These are phyloP conservation scores for Metacarcinus magister DNA, from an alignment of 2,888 invertebrate species.

Conservation along the genomic window DNA sequence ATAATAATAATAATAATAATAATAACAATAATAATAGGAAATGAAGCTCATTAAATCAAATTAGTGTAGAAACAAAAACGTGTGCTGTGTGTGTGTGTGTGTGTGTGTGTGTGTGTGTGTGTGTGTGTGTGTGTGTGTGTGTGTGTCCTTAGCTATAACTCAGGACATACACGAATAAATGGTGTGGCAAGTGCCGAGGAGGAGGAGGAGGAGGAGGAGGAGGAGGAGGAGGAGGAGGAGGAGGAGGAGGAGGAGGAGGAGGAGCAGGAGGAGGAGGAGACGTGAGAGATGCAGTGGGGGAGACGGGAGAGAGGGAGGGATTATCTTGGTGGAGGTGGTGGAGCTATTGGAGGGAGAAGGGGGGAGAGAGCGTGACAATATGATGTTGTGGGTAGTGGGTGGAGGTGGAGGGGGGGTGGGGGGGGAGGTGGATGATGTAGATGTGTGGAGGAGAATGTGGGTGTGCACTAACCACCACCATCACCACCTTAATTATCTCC, in stretches of 20 bases:
- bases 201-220: background rate
- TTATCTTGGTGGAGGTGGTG: too few relatives aligned
- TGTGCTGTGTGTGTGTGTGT: background rate
- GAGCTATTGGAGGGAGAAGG: too few relatives aligned
- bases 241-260: constrained; percentile 21
- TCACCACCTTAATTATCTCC: too few relatives aligned
- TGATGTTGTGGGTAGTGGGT: too few relatives aligned
- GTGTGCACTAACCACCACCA: background rate
- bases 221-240: constrained; percentile 1
- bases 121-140: constrained; percentile 26
- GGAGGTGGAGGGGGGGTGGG: too few relatives aligned
- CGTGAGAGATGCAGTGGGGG: background rate
- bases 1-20: constrained; percentile 26
- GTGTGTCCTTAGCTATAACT: background rate
- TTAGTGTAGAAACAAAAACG: background rate
- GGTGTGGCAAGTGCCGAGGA: background rate
- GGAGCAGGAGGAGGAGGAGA: background rate
- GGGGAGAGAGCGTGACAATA: too few relatives aligned
- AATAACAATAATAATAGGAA: background rate
- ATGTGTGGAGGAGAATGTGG: too few relatives aligned
- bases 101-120: constrained; percentile 26
- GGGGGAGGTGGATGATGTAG: too few relatives aligned
- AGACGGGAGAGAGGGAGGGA: background rate
- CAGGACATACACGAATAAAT: background rate
- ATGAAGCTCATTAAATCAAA: too few relatives aligned